Evolutionary conservation across 2,888 invertebrate species (phyloP).

Genomic region (Idaea biselata): DNA sequence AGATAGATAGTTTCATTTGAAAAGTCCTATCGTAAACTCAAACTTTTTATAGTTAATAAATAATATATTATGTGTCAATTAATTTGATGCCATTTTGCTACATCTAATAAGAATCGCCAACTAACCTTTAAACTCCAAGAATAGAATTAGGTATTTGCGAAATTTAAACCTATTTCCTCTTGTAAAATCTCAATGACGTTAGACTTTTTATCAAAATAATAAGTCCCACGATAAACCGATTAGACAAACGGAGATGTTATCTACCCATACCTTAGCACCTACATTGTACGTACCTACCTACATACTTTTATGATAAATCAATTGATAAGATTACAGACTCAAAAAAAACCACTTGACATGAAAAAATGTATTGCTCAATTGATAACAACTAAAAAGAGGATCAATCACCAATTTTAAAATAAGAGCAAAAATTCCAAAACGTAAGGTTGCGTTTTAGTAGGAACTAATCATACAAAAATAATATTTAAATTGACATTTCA

Average conservation of each 20-base stretch:
- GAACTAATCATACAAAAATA: too few relatives aligned
- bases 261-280: neutral
- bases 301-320: constrained; percentile 11
- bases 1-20: too few relatives aligned
- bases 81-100: too few relatives aligned
- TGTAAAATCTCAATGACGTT: constrained; percentile 13
- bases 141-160: neutral
- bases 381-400: constrained; percentile 8
- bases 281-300: constrained; percentile 5
- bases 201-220: neutral
- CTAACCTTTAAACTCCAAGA: neutral
- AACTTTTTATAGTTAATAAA: too few relatives aligned
- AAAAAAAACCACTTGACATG: constrained; percentile 29
- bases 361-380: constrained; percentile 31
- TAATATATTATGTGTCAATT: too few relatives aligned
- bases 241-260: neutral
- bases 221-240: constrained; percentile 13
- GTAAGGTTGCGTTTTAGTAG: too few relatives aligned
- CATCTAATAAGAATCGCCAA: neutral
- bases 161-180: neutral
- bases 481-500: too few relatives aligned
- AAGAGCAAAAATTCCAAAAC: too few relatives aligned
- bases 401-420: neutral
- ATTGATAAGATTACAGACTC: constrained; percentile 31
- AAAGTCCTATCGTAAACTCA: too few relatives aligned